These are phyloP conservation scores for Oreotrochilus melanogaster DNA, from an alignment of 2,113 vertebrate genomes.

Conservation along the genomic window DNA sequence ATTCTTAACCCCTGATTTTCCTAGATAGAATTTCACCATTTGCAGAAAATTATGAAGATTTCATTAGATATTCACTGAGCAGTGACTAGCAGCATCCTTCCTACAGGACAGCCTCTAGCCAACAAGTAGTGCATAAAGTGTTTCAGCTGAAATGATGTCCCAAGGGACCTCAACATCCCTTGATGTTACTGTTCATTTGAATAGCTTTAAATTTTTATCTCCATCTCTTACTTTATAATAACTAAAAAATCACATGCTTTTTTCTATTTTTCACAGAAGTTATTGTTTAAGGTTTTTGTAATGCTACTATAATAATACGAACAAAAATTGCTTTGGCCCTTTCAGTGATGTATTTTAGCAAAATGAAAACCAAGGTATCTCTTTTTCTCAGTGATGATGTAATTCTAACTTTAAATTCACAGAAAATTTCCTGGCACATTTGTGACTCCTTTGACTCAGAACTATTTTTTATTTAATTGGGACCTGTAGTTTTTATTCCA, in stretches of 20 bases:
- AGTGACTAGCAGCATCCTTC: background rate
- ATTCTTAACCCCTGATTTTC: accelerated
- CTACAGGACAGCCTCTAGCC: background rate
- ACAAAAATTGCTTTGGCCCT: background rate
- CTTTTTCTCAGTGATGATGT: background rate
- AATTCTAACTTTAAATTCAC: background rate
- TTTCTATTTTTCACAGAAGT: background rate
- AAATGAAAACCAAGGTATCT: background rate
- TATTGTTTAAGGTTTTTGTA: background rate
- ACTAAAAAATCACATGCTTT: background rate
- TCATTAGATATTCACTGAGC: background rate
- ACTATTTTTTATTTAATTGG: slow-evolving; percentile 19
- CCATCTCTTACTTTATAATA: background rate
- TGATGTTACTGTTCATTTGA: background rate
- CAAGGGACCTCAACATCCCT: background rate
- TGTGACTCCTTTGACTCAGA: background rate
- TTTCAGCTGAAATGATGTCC: background rate
- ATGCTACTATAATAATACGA: background rate
- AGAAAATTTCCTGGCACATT: background rate
- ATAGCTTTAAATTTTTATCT: background rate
- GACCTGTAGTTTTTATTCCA: slow-evolving; percentile 11
- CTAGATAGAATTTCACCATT: background rate
- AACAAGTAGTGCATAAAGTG: background rate
- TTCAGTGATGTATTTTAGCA: background rate
- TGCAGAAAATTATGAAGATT: background rate